These are phyloP conservation scores for Agonopterix heracliana DNA, from an alignment of 2,888 invertebrate genomes.

Conservation along the genomic window DNA sequence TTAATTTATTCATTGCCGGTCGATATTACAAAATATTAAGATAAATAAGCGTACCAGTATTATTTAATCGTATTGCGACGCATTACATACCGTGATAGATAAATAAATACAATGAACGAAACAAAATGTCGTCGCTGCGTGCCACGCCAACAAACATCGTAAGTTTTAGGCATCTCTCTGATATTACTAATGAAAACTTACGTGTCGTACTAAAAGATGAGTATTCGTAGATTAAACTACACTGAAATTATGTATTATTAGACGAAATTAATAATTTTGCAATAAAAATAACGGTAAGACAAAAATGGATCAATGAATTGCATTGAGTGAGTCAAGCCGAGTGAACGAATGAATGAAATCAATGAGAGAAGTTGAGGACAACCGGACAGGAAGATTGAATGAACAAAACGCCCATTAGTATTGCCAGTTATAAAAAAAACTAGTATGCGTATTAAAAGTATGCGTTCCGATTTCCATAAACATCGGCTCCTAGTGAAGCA, in stretches of 20 bases:
- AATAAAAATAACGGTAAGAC: conserved; percentile 40
- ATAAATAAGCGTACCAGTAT: conserved; percentile 1
- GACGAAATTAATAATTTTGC: conserved; percentile 38
- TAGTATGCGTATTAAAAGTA: too few relatives aligned
- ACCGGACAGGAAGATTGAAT: neutral
- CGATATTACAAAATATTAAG: conserved; percentile 3
- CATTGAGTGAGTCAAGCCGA: conserved; percentile 28
- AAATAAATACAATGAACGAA: conserved; percentile 65
- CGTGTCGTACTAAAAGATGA: conserved; percentile 42
- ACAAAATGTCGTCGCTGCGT: conserved; percentile 71
- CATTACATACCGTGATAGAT: conserved; percentile 25
- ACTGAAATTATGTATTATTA: conserved; percentile 40
- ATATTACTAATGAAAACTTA: conserved; percentile 39
- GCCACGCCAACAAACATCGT: conserved; percentile 55
- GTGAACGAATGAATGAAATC: conserved; percentile 20
- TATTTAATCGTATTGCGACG: neutral
- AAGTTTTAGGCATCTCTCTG: conserved; percentile 17
- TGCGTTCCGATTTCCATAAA: too few relatives aligned
- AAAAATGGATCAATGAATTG: conserved; percentile 48
- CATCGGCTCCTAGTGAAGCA: too few relatives aligned
- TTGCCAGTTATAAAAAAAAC: too few relatives aligned
- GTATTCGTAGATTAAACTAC: conserved; percentile 40
- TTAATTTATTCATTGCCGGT: neutral
- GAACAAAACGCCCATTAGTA: neutral
- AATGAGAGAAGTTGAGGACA: neutral